These are phyloP conservation scores for Caradrina clavipalpis DNA, from an alignment of 2,888 invertebrate genomes.

Conservation along the genomic window DNA sequence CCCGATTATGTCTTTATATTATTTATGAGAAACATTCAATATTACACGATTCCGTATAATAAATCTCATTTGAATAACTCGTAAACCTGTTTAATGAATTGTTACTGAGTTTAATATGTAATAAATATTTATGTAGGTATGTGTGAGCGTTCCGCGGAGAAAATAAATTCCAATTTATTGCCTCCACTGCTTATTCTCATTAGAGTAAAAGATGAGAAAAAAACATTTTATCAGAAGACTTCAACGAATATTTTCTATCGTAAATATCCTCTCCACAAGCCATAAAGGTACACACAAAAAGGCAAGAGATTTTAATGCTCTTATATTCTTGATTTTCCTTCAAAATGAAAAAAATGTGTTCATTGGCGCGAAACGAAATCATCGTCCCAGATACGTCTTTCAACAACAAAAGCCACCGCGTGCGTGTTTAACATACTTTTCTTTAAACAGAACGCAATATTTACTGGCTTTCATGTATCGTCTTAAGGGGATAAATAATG, in stretches of 20 bases:
- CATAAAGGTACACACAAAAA: constrained; percentile 78
- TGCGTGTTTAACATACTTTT: constrained; percentile 86
- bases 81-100: constrained; percentile 82
- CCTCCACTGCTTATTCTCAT: constrained; percentile 81
- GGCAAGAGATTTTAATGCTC: constrained; percentile 82
- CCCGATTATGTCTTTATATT: constrained; percentile 68
- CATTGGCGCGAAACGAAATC: constrained; percentile 86
- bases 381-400: constrained; percentile 84
- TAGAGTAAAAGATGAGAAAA: constrained; percentile 79
- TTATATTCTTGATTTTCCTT: constrained; percentile 81
- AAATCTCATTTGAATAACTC: constrained; percentile 80
- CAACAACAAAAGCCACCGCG: constrained; percentile 83
- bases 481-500: constrained; percentile 84
- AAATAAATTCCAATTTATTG: constrained; percentile 86
- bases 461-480: constrained; percentile 81
- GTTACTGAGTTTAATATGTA: constrained; percentile 81
- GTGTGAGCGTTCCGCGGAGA: constrained; percentile 75
- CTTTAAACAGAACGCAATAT: constrained; percentile 82
- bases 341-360: constrained; percentile 86
- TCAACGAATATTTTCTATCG: constrained; percentile 76
- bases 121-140: constrained; percentile 81
- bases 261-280: constrained; percentile 72
- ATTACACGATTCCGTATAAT: constrained; percentile 69
- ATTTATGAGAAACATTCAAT: constrained; percentile 69
- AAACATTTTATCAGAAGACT: constrained; percentile 80